These are phyloP conservation scores for Nomada fucata DNA, from an alignment of 2,888 invertebrate genomes.

Conservation along the genomic window DNA sequence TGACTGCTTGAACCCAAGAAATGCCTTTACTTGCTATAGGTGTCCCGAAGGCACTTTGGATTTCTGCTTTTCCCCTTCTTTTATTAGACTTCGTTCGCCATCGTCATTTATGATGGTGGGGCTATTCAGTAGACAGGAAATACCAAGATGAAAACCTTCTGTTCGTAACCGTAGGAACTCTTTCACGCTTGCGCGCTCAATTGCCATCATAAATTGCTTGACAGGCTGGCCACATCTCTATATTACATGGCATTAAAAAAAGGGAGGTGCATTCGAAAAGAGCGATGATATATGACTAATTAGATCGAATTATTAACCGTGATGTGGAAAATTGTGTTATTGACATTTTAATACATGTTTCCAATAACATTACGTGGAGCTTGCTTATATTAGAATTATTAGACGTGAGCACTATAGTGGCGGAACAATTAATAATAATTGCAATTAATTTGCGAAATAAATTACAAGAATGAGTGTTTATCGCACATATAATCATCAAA, in stretches of 20 bases:
- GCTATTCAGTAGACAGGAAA: conserved; percentile 69
- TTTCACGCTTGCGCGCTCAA: conserved; percentile 64
- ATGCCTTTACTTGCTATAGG: conserved; percentile 44
- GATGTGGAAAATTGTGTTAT: not conserved
- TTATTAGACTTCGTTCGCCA: conserved; percentile 63
- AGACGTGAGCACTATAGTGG: too few species aligned
- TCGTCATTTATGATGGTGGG: conserved; percentile 68
- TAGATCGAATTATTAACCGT: too few species aligned
- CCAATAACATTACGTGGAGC: too few species aligned
- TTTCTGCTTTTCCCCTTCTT: conserved; percentile 64
- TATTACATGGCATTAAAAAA: not conserved
- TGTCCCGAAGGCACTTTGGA: not conserved
- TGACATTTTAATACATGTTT: too few species aligned
- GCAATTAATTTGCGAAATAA: too few species aligned
- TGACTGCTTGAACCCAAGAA: conserved; percentile 41
- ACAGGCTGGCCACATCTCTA: conserved; percentile 16
- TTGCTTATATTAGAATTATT: too few species aligned
- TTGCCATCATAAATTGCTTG: conserved; percentile 67
- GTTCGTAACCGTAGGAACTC: conserved; percentile 62
- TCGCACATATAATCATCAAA: too few species aligned
- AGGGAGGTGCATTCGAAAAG: conserved; percentile 13
- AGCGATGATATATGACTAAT: not conserved
- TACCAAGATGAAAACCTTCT: conserved; percentile 60
- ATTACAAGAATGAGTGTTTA: too few species aligned
- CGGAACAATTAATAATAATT: too few species aligned